A percentile compares a stretch with the other conserved stretches of the same genome.
Conservation (phyloP, 2,797 vertebrate species). For the Emys orbicularis region DNA sequence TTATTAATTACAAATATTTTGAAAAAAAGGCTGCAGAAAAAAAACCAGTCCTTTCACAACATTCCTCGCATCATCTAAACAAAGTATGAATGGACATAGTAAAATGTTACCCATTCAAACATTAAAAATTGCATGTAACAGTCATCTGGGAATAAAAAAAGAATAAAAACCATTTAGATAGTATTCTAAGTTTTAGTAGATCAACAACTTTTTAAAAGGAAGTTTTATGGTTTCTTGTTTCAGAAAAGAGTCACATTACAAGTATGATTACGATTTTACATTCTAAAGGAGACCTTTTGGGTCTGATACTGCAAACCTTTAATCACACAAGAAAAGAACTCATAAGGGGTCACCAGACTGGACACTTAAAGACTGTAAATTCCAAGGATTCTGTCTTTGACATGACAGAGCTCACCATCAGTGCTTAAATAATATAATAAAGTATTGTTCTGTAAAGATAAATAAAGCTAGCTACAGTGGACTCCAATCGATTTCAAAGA, state of each 20-base stretch:
- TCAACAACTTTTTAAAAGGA: neutral
- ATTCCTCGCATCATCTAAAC: neutral
- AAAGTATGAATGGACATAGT: neutral
- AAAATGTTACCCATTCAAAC: no score
- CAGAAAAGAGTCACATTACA: neutral
- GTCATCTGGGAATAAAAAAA: neutral
- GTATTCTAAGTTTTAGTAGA: neutral
- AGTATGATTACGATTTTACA: neutral
- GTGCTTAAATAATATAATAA: neutral
- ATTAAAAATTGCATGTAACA: no score
- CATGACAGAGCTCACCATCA: neutral
- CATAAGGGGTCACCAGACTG: neutral
- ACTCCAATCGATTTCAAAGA: neutral
- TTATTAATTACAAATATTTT: neutral
- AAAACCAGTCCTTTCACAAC: neutral
- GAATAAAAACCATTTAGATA: neutral
- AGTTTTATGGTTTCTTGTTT: neutral
- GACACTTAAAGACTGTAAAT: neutral
- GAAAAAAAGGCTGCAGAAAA: neutral
- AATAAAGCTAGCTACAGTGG: neutral
- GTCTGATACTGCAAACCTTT: neutral
- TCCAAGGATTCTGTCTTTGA: neutral
- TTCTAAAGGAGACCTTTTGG: neutral
- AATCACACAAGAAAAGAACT: neutral
- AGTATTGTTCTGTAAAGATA: neutral